Evolutionary conservation across 1,140 invertebrate genomes (phyloP).

Genomic region (Hyles euphorbiae): DNA sequence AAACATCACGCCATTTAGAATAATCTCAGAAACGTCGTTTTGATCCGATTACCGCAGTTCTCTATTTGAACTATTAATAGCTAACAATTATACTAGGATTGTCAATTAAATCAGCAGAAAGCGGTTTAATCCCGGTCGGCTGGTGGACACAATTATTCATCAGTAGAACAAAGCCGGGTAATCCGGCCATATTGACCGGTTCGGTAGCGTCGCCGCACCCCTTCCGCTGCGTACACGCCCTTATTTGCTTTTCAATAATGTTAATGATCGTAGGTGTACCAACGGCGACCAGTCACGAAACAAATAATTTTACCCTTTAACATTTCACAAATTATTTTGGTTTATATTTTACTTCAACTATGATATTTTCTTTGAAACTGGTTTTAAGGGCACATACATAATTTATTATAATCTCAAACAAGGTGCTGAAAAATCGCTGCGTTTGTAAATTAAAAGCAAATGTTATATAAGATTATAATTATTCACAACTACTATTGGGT

Average conservation of each 20-base stretch:
- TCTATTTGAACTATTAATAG: conserved; percentile 51
- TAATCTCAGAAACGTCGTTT: conserved; percentile 7
- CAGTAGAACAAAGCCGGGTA: conserved; percentile 56
- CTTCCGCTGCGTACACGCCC: conserved; percentile 26
- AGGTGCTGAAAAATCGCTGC: too few relatives aligned
- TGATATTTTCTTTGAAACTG: too few relatives aligned
- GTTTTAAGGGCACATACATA: too few relatives aligned
- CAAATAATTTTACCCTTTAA: not conserved
- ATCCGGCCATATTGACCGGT: conserved; percentile 63
- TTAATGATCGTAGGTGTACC: conserved; percentile 24
- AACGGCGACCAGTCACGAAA: too few relatives aligned
- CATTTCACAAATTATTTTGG: not conserved
- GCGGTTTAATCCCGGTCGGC: conserved; percentile 47
- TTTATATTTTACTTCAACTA: too few relatives aligned
- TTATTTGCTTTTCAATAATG: conserved; percentile 42
- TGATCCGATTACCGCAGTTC: conserved; percentile 33
- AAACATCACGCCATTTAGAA: too few relatives aligned
- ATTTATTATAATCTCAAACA: too few relatives aligned
- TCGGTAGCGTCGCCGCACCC: conserved; percentile 28
- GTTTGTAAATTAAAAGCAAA: too few relatives aligned
- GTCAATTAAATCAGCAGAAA: conserved; percentile 66
- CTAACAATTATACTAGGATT: conserved; percentile 53
- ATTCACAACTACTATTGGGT: too few relatives aligned
- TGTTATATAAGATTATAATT: too few relatives aligned
- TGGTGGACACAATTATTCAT: conserved; percentile 67